These are phyloP conservation scores for Stigmatopora argus DNA, from an alignment of 2,113 vertebrate genomes.

Conservation along the genomic window DNA sequence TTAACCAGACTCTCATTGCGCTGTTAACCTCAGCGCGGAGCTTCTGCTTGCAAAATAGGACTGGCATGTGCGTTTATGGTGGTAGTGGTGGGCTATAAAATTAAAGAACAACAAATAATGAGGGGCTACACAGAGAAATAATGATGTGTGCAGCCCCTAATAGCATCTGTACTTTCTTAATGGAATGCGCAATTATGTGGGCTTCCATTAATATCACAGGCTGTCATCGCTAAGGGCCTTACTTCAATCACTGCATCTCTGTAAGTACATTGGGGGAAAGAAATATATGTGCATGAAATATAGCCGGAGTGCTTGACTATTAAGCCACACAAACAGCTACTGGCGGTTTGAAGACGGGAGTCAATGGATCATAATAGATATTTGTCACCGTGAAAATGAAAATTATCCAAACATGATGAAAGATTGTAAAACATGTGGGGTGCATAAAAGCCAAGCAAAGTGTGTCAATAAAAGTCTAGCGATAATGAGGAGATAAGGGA, in stretches of 20 bases:
- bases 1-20: slow-evolving; percentile 72
- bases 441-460: slow-evolving; percentile 14
- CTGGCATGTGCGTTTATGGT: background rate
- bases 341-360: slow-evolving; percentile 2
- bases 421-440: slow-evolving; percentile 29
- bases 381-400: slow-evolving; percentile 29
- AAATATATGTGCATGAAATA: slow-evolving; percentile 30
- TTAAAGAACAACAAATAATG: slow-evolving; percentile 74
- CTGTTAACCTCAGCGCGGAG: slow-evolving; percentile 64
- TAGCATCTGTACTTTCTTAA: slow-evolving; percentile 79
- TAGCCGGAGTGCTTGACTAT: slow-evolving; percentile 28
- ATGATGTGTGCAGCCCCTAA: slow-evolving; percentile 67
- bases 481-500: slow-evolving; percentile 25
- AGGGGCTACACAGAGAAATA: slow-evolving; percentile 73
- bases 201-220: slow-evolving; percentile 68
- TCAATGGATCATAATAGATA: slow-evolving; percentile 22
- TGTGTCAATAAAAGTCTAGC: slow-evolving; percentile 8
- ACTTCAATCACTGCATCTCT: slow-evolving; percentile 50
- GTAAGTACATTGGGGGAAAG: slow-evolving; percentile 28
- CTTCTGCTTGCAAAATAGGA: slow-evolving; percentile 36
- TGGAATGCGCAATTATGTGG: slow-evolving; percentile 75
- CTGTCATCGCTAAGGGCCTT: slow-evolving; percentile 54
- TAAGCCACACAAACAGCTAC: slow-evolving; percentile 37
- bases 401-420: slow-evolving; percentile 37
- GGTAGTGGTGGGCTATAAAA: slow-evolving; percentile 18